These are phyloP conservation scores for Orius insidiosus DNA, from an alignment of 1,140 invertebrate species.

Conservation along the genomic window DNA sequence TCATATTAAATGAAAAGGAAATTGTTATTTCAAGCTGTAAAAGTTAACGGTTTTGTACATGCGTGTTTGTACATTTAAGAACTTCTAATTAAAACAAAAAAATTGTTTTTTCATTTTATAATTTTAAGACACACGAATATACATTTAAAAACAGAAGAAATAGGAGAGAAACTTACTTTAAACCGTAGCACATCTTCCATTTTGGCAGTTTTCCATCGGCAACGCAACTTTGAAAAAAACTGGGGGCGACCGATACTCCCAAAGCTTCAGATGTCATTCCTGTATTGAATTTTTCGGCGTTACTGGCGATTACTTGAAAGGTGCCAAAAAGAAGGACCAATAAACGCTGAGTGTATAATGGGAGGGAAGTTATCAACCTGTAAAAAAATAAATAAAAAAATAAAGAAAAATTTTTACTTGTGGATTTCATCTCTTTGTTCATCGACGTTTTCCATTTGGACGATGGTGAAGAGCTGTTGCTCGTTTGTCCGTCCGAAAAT, in stretches of 20 bases:
- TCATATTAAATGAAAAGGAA: neutral
- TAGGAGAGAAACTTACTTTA: slow-evolving; percentile 43
- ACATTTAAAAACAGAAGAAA: slow-evolving; percentile 1
- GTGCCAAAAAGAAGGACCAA: slow-evolving; percentile 92
- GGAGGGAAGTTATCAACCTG: slow-evolving; percentile 77
- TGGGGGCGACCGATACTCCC: slow-evolving; percentile 89
- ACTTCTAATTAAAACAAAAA: neutral
- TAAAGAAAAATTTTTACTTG: slow-evolving; percentile 43
- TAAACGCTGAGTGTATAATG: slow-evolving; percentile 77
- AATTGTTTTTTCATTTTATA: neutral
- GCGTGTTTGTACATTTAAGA: no score
- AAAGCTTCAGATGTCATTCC: slow-evolving; percentile 94
- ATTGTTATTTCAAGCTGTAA: no score
- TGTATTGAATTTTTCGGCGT: slow-evolving; percentile 71
- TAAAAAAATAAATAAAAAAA: no score
- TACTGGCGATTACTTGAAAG: slow-evolving; percentile 88
- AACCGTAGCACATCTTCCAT: slow-evolving; percentile 89
- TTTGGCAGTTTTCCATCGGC: slow-evolving; percentile 79
- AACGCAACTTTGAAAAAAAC: slow-evolving; percentile 92
- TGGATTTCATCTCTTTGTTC: slow-evolving; percentile 83
- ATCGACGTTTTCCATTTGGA: slow-evolving; percentile 55
- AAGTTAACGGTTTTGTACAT: no score
- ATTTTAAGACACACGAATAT: neutral
- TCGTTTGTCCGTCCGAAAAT: slow-evolving; percentile 85
- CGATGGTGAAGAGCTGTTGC: slow-evolving; percentile 72